Percentiles rank a stretch among this genome's conserved stretches.
phyloP scores from a whole-genome alignment of 2,113 vertebrate genomes.

The Lonchura striata region DNA sequence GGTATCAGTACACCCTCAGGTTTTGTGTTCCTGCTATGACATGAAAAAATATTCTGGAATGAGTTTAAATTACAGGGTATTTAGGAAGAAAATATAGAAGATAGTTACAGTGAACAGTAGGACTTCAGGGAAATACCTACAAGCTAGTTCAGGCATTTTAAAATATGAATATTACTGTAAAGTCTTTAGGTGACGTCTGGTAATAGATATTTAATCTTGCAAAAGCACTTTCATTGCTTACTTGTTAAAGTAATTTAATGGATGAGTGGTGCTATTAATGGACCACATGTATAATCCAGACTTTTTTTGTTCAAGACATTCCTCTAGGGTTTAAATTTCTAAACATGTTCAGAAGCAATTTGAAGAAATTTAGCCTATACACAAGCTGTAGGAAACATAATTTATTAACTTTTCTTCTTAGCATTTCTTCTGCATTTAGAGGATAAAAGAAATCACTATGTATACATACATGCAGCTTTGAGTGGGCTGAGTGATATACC shows the following conservation, averaged over 20 bases:
- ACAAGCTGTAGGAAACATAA: neutral
- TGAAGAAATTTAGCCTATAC: neutral
- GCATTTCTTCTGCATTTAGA: neutral
- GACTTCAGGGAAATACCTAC: neutral
- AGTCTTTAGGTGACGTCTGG: neutral
- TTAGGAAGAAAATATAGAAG: neutral
- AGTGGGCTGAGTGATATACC: neutral
- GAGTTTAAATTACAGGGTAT: slow-evolving; percentile 23
- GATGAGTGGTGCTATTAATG: slow-evolving; percentile 52
- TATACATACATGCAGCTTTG: neutral
- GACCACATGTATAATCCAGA: neutral
- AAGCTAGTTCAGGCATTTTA: neutral
- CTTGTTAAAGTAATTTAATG: slow-evolving; percentile 37
- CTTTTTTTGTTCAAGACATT: neutral
- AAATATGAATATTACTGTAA: neutral
- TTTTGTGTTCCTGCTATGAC: slow-evolving; percentile 2
- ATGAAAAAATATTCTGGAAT: neutral
- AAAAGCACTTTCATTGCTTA: slow-evolving; percentile 40
- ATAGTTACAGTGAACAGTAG: neutral
- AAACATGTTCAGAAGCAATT: neutral
- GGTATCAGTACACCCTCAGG: neutral
- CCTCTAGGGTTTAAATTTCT: slow-evolving; percentile 7
- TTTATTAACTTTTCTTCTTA: neutral
- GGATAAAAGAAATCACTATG: neutral
- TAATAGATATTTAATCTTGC: slow-evolving; percentile 1